Conservation (phyloP, 1,140 invertebrate genomes). For the Sminthurides bifidus region DNA sequence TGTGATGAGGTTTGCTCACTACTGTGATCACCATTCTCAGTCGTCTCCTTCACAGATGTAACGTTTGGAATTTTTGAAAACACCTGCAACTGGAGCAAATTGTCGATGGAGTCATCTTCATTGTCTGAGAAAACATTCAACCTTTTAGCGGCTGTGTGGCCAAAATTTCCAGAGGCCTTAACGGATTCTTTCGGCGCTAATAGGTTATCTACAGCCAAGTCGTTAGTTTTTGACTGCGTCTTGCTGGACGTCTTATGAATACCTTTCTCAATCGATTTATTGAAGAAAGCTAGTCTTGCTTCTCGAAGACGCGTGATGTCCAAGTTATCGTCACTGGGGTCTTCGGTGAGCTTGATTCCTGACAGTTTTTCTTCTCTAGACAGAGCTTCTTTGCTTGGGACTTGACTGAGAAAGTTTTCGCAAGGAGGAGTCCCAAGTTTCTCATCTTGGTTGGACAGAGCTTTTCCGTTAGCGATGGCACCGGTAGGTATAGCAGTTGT, state of each 20-base stretch:
- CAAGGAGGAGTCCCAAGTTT: conserved; percentile 21
- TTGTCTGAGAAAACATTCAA: conserved; percentile 20
- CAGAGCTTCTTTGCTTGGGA: conserved; percentile 24
- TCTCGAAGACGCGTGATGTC: conserved; percentile 23
- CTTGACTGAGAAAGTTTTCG: conserved; percentile 29
- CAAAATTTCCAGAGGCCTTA: not conserved
- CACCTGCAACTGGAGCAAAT: conserved; percentile 2
- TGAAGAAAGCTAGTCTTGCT: conserved; percentile 27
- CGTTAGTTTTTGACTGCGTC: not conserved
- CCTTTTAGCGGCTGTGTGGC: not conserved
- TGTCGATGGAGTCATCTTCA: conserved; percentile 25
- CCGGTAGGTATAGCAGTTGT: not conserved
- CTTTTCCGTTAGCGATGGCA: not conserved
- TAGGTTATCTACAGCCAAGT: conserved; percentile 9
- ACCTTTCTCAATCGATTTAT: conserved; percentile 12
- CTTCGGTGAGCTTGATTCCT: conserved; percentile 16
- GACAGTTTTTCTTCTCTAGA: conserved; percentile 20
- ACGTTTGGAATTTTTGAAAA: conserved; percentile 1
- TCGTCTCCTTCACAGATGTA: not conserved
- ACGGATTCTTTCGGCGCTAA: not conserved
- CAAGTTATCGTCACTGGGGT: conserved; percentile 18
- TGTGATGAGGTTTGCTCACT: not conserved
- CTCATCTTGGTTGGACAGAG: too few relatives aligned
- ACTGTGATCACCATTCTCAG: not conserved
- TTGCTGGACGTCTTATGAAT: not conserved